phyloP scores from a whole-genome alignment of 1,140 invertebrate genomes.

The Drosophila truncata region DNA sequence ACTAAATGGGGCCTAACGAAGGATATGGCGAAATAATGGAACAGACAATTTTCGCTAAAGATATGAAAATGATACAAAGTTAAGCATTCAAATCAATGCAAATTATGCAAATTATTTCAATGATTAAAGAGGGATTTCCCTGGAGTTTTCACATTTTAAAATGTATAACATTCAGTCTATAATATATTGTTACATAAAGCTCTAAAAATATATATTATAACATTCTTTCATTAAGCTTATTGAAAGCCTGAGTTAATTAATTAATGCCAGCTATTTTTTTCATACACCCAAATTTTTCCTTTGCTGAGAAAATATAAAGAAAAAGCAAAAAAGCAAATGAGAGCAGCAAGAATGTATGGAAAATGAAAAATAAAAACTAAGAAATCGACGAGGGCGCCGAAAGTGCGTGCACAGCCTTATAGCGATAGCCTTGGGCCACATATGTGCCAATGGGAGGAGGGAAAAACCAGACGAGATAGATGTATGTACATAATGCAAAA shows the following conservation, averaged over 20 bases:
- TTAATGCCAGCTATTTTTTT: not conserved
- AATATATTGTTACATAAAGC: too few species aligned
- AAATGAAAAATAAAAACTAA: slow-evolving; percentile 45
- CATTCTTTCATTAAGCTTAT: not conserved
- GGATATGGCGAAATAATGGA: slow-evolving; percentile 3
- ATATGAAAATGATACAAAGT: not conserved
- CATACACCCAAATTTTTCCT: not conserved
- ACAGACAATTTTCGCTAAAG: not conserved
- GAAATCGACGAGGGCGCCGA: slow-evolving; percentile 51
- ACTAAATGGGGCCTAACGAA: slow-evolving; percentile 15
- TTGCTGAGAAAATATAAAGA: slow-evolving; percentile 4
- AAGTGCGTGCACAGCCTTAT: slow-evolving; percentile 40
- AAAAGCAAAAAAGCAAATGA: slow-evolving; percentile 25
- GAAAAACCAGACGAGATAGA: slow-evolving; percentile 13
- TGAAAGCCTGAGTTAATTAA: not conserved
- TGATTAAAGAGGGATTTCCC: not conserved
- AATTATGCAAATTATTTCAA: not conserved
- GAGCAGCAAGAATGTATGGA: slow-evolving; percentile 27
- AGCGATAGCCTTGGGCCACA: slow-evolving; percentile 43
- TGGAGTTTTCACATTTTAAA: not conserved
- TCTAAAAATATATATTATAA: not conserved
- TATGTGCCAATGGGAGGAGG: slow-evolving; percentile 38
- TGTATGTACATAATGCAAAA: slow-evolving; percentile 64
- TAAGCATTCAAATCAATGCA: not conserved
- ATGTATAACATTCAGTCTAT: not conserved